Evolutionary conservation across 2,797 vertebrate genomes (phyloP).

Genomic region (Podarcis lilfordi): DNA sequence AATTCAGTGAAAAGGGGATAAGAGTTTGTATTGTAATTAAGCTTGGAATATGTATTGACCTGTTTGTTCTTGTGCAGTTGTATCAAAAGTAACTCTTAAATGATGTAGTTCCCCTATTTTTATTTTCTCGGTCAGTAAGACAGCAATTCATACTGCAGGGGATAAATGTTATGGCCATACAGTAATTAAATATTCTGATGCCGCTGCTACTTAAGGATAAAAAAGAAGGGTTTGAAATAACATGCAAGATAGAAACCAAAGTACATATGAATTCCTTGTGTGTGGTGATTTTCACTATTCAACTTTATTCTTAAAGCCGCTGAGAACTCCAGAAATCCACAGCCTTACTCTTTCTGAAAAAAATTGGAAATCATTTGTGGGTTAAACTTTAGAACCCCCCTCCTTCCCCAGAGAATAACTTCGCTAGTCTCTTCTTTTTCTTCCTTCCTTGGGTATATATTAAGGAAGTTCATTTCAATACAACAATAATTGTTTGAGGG

Average conservation of each 20-base stretch:
- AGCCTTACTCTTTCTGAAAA: conserved; percentile 78
- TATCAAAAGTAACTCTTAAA: conserved; percentile 73
- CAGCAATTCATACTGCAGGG: conserved; percentile 50
- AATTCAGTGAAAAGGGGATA: conserved; percentile 73
- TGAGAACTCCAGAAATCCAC: conserved; percentile 68
- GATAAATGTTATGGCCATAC: conserved; percentile 23
- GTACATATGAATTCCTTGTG: conserved; percentile 50
- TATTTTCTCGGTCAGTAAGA: conserved; percentile 50
- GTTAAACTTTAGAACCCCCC: conserved; percentile 76
- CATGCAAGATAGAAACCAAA: conserved; percentile 66
- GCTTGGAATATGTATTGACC: conserved; percentile 68
- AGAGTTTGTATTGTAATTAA: conserved; percentile 68
- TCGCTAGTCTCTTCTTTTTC: conserved; percentile 71
- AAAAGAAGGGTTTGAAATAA: conserved; percentile 62
- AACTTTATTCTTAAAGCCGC: conserved; percentile 75
- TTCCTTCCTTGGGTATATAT: conserved; percentile 74
- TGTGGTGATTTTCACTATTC: conserved; percentile 72
- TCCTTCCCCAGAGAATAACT: conserved; percentile 71
- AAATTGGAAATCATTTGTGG: conserved; percentile 69
- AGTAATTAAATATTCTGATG: conserved; percentile 52
- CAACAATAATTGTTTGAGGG: conserved; percentile 82
- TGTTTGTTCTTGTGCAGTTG: conserved; percentile 69
- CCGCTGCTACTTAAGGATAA: conserved; percentile 49
- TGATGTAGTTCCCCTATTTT: conserved; percentile 46
- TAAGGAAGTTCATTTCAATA: conserved; percentile 77